Evolutionary conservation across 2,888 invertebrate species (phyloP), one percentile per base, ranked within the genome.

Genomic region (Rhamphomyia laevipes): DNA sequence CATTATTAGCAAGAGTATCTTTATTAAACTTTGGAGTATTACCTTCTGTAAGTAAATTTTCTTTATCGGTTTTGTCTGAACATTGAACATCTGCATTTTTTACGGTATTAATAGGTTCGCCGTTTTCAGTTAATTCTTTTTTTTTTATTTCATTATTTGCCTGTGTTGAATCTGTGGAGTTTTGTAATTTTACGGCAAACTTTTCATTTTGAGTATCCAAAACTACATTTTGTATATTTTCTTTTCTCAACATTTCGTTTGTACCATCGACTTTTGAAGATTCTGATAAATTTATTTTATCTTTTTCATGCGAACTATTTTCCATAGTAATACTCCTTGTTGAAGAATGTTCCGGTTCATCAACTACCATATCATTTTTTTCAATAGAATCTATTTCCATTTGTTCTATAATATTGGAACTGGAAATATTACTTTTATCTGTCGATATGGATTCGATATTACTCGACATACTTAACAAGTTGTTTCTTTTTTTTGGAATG

Each of bases 381-480:
- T 41, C 23, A 3, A 41, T 45, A 33, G 12, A 17, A 35, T 48
- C 48, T 11, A 48, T 21, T 16, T 48, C 48, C 48, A 48, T 48
- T 18, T 23, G 30, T 23, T 15, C 35, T 21, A 21, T 21, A 16
- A 40, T 40, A 16, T 11, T 16, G 7, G 27, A 27, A n/a, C 10
- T 16, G 7, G 27, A 27, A n/a, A 13, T 13, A 10, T 30, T 17
- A 37, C n/a, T 23, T 10, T 15, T 15, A 31, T 46, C 46, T 6
- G 6, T 21, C 6, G 21, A 21, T 3, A 21, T 21, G 6, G 6
- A 4, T 21, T 21, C 21, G 21, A 21, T 21, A 21, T 21, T 21
- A 4, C 6, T 21, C 6, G 21, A 21, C 6, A 21, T 6, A 21
- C 21, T n/a, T n/a, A n/a, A n/a, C n/a, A n/a, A n/a, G n/a, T n/a